phyloP scores from a whole-genome alignment of 2,797 vertebrate species.

The Enteromius viviparus region DNA sequence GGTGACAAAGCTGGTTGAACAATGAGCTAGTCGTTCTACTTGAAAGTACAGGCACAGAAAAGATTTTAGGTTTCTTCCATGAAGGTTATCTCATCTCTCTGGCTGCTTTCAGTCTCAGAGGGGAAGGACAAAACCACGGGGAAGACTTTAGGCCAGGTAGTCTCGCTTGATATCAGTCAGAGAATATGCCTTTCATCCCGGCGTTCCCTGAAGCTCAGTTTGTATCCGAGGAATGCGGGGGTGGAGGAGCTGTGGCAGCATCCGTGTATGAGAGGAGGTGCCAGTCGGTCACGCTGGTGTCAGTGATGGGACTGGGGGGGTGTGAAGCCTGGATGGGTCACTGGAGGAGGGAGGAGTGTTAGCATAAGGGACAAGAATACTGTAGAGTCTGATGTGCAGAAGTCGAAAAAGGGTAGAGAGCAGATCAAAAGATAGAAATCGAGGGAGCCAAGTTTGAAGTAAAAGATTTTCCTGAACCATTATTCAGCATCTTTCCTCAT shows the following conservation, averaged over 20 bases:
- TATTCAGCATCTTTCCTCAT: not conserved
- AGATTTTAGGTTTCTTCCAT: not conserved
- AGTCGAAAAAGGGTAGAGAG: not conserved
- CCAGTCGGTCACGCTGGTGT: constrained; percentile 48
- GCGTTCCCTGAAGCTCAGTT: constrained; percentile 8
- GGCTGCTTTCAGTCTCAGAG: constrained; percentile 43
- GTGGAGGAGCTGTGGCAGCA: constrained; percentile 40
- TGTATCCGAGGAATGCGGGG: constrained; percentile 24
- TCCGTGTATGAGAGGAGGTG: constrained; percentile 49
- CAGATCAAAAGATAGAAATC: not conserved
- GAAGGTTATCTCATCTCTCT: constrained; percentile 42
- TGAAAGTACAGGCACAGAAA: constrained; percentile 4
- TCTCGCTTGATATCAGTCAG: constrained; percentile 27
- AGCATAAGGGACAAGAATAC: constrained; percentile 58
- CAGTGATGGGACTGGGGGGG: constrained; percentile 57
- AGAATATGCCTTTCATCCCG: constrained; percentile 34
- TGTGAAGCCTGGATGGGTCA: constrained; percentile 59
- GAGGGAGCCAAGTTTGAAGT: not conserved
- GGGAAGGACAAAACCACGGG: constrained; percentile 8
- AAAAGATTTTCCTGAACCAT: not conserved
- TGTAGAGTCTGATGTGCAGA: constrained; percentile 38
- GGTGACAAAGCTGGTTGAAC: constrained; percentile 11
- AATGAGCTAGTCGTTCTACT: not conserved
- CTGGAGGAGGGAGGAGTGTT: constrained; percentile 61
- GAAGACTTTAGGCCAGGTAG: constrained; percentile 30